A percentile compares a stretch with the other conserved stretches of the same genome.
These are phyloP conservation scores for Drosophila testacea DNA, from an alignment of 2,888 invertebrate genomes.

Conservation along the genomic window DNA sequence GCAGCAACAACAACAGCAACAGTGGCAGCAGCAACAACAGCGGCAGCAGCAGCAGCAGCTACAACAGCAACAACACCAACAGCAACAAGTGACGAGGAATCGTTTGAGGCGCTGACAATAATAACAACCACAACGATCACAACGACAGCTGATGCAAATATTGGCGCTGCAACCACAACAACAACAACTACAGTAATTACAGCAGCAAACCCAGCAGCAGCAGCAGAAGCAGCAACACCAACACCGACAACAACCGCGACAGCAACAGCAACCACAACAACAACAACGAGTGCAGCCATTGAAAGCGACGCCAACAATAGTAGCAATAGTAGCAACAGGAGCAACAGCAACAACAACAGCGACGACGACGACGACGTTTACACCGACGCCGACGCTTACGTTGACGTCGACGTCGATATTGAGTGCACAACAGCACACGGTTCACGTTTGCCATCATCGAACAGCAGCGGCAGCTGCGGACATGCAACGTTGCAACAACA, in stretches of 20 bases:
- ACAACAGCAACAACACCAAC: conserved; percentile 32
- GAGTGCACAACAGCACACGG: conserved; percentile 42
- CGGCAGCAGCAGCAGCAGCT: conserved; percentile 18
- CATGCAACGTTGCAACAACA: conserved; percentile 44
- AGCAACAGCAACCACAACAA: conserved; percentile 1
- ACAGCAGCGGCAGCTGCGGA: conserved; percentile 39
- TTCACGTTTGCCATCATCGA: conserved; percentile 37
- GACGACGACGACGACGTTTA: conserved; percentile 37
- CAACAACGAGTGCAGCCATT: conserved; percentile 18
- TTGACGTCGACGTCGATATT: conserved; percentile 37
- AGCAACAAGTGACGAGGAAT: conserved; percentile 49
- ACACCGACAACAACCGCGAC: conserved; percentile 8
- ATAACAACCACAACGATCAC: conserved; percentile 72
- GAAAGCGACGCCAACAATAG: conserved; percentile 16
- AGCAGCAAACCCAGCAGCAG: conserved; percentile 29
- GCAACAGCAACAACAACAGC: conserved; percentile 9
- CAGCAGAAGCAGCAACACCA: conserved; percentile 15
- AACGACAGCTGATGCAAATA: conserved; percentile 51
- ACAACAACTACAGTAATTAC: conserved; percentile 31
- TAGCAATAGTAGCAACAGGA: conserved; percentile 13
- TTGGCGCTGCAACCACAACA: conserved; percentile 38
- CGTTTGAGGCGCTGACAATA: conserved; percentile 65
- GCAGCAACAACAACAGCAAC: conserved; percentile 56
- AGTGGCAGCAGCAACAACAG: conserved; percentile 25
- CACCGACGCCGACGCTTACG: conserved; percentile 36